Base-by-base conservation (phyloP, 2,113 vertebrate genomes). In the Hemiprocne comata region DNA sequence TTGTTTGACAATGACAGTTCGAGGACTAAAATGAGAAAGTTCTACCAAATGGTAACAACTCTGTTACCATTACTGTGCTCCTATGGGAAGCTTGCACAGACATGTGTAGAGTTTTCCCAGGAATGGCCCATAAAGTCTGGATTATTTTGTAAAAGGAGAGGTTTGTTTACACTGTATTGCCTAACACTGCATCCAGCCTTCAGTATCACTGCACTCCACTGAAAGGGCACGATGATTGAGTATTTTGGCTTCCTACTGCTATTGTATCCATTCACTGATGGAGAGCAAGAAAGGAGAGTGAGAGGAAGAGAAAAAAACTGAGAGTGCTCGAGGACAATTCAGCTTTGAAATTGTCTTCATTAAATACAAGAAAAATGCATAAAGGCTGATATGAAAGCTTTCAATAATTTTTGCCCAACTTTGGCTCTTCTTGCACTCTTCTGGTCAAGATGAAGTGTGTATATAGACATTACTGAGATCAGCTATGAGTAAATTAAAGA, bases 1-100 rank as follows among this genome's bases (percentile, higher is more conserved):
- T 90, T 74, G 71, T 94, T 95, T 93, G 87, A 91, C 78, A 89
- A 25, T 69, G 94, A 65, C 85, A 77, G 82, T 85, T 96, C 71
- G 93, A 66, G 84, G 91, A 50, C 77, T 94, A 60, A 91, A 87
- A 79, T 46, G 58, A 78, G 77, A 82, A 94, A 76, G 34, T 93
- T 94, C 57, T 85, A 81, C 36, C 16, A 67, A 89, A 78, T 31
- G 7, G 3, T 55, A 66, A 51, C 42, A 85, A 87, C 51, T 90
- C 67, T 55, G 29, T n/a, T n/a, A n/a, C n/a, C n/a, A n/a, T n/a
- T n/a, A n/a, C n/a, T 51, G 7, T 34, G 51, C 4, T 79, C 44
- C 72, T 94, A 4, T 46, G 51, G 42, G 85, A 89, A 91, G 74
- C 51, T 58, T 67, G 36, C 23, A 33, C 11, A 29, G 78, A 64